phyloP scores from a whole-genome alignment of 2,888 invertebrate genomes.

The Mythimna lalbum region DNA sequence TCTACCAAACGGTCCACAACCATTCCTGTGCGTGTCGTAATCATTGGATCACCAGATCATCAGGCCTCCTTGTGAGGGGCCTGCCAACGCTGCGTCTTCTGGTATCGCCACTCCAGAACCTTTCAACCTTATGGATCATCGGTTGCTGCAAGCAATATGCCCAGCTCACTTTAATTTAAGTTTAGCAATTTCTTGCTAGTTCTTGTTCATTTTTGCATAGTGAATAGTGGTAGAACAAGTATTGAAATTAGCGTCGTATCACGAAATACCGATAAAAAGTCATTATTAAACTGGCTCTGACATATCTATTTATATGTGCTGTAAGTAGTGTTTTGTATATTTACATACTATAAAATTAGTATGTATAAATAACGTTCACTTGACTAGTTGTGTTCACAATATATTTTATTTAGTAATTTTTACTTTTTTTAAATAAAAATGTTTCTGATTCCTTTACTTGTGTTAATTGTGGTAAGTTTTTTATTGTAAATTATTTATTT shows the following conservation, averaged over 20 bases:
- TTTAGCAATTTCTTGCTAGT: too few relatives aligned
- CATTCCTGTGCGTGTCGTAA: too few relatives aligned
- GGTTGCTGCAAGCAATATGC: too few relatives aligned
- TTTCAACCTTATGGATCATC: too few relatives aligned
- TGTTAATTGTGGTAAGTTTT: constrained; percentile 22
- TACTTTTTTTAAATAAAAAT: neutral
- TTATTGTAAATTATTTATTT: neutral
- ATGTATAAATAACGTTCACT: neutral
- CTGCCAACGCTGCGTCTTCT: too few relatives aligned
- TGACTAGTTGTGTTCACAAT: neutral
- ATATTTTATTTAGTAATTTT: constrained; percentile 1
- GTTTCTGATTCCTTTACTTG: neutral
- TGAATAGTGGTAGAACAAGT: neutral
- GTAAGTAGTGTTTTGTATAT: neutral
- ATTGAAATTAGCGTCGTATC: neutral
- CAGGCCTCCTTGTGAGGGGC: too few relatives aligned
- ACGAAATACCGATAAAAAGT: constrained; percentile 12
- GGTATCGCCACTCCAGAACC: too few relatives aligned
- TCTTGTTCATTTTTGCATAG: neutral
- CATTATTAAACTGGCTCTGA: neutral
- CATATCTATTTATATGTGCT: neutral
- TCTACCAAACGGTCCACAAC: too few relatives aligned
- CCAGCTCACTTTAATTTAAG: too few relatives aligned
- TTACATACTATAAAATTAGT: neutral
- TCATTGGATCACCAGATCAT: too few relatives aligned